Evolutionary conservation across 2,113 vertebrate species (phyloP), one percentile per base, ranked within the genome.

Genomic region (Melanerpes formicivorus): DNA sequence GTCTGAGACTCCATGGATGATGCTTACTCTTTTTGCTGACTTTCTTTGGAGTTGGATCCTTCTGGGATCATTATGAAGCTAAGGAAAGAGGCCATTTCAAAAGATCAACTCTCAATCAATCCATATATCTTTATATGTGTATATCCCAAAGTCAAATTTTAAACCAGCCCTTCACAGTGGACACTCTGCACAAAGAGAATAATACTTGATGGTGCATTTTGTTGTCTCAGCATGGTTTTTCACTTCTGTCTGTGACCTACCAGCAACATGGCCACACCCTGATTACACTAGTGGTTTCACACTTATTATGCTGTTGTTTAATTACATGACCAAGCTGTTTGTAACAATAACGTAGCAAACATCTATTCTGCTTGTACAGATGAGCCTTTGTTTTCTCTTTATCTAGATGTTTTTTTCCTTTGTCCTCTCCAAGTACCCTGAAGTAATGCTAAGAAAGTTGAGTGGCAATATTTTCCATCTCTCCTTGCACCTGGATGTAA

Each of bases 81-180:
- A 80, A 80, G 13, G 10, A 87, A 62, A 56, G 21, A 87, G 0
- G 6, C n/a, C 10, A 82, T 87, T 87, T 82, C 10, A 48, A 70
- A 80, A 56, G 32, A n/a, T 22, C 0, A 0, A 21, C 50, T 46
- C 16, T 7, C n/a, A 46, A 6, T n/a, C 30, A 3, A 8, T 9
- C 23, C 23, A 25, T 23, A 12, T 23, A 13, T 52, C 18, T 48
- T 48, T 18, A 48, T 48, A 18, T 48, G 16, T 48, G 18, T 18
- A 18, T 50, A 69, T 30, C 3, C 16, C 30, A 2, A 73, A 69
- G 11, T 59, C 6, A 63, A 4, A 27, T 29, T 90, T 54, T 11
- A 84, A 72, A 72, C 56, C 27, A 64, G 25, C 42, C 81, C 27
- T 89, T 84, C n/a, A 22, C 19, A 59, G n/a, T 40, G 14, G 75